Evolutionary conservation across 2,113 vertebrate species (phyloP).

Genomic region (Pristiophorus japonicus): DNA sequence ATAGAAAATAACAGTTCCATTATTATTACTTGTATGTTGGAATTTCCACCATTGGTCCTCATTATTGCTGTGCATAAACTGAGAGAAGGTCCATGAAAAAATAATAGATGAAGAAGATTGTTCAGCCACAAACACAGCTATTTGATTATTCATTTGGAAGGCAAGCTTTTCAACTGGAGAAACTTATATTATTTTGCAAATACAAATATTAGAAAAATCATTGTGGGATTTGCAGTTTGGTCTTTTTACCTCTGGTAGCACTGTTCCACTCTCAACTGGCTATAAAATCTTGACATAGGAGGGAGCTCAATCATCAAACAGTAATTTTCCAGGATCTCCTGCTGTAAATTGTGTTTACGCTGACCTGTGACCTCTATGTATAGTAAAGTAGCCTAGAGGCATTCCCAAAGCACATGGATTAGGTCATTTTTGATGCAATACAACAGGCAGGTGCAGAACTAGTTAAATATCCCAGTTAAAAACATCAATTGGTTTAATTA

Average conservation of each 20-base stretch:
- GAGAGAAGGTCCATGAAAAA: background rate
- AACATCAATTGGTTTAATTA: constrained; percentile 3
- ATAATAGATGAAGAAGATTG: background rate
- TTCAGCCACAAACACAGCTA: background rate
- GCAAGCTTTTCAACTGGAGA: background rate
- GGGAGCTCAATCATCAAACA: background rate
- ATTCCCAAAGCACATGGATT: background rate
- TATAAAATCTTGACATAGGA: background rate
- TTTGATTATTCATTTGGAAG: background rate
- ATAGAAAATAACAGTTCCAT: background rate
- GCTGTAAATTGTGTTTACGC: background rate
- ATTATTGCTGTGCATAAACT: background rate
- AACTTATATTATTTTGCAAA: background rate
- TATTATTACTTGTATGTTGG: background rate
- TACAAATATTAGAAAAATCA: background rate
- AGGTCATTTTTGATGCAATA: background rate
- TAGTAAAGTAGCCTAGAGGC: background rate
- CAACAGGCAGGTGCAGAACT: background rate
- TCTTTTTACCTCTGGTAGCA: background rate
- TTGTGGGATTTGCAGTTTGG: background rate
- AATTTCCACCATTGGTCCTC: background rate
- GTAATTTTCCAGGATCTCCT: background rate
- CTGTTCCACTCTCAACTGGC: background rate
- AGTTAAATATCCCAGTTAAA: background rate
- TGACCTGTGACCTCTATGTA: background rate